Evolutionary conservation across 2,797 vertebrate species (phyloP), one percentile per base, ranked within the genome.

Genomic region (Spinibarbus caldwelli): DNA sequence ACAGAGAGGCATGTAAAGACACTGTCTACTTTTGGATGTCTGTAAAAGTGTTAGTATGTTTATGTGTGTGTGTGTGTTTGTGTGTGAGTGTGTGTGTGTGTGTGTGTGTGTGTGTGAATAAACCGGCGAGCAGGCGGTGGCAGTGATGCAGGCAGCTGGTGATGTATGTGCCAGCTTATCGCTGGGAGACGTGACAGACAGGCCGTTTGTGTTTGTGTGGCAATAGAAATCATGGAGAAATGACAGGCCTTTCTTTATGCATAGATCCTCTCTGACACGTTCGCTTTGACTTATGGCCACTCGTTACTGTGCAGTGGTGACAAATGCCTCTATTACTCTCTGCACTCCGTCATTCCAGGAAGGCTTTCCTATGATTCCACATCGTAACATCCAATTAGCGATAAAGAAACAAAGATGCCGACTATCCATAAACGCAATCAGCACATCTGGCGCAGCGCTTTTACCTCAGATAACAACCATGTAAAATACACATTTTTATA

Each of bases 141-240:
- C 86, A 72, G 72, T 73, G 68, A 70, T 85, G 77, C 75, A 78
- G 86, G 84, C 89, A 88, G 86, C 86, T 90, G 86, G 82, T 84
- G 82, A 88, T 85, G 84, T 81, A 80, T 78, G 86, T 80, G 89
- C 86, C 87, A 88, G 82, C 82, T 78, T 84, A 57, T 84, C 78
- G 68, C 84, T 78, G 81, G 21, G 68, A 81, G 76, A 84, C 78
- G 80, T 80, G 84, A 85, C 87, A 84, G 85, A 86, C 81, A 83
- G 76, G 85, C 78, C 81, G 82, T 84, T 86, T 87, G 72, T 75
- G 78, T 82, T 83, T 81, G 85, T 45, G 87, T 84, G 67, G 83
- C 76, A 72, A 80, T 78, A 86, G 76, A 87, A 87, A 83, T 78
- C 77, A 76, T 70, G 82, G 57, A 75, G 76, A 86, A 82, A 82